Base-by-base conservation (phyloP, 2,797 vertebrate species). In the Tachyglossus aculeatus region DNA sequence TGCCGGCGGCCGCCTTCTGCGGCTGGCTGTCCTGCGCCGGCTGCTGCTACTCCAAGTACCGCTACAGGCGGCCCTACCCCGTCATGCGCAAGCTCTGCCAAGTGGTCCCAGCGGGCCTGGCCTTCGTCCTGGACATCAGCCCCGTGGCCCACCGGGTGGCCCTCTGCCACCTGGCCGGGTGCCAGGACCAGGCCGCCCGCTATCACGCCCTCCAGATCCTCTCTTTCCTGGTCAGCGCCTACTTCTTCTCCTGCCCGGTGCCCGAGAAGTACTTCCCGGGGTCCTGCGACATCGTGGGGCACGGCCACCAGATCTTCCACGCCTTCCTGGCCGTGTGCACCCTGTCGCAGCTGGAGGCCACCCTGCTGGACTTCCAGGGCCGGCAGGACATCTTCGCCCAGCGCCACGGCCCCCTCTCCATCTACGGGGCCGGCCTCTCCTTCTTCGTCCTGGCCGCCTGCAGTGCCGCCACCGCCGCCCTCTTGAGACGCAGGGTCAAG, bases 281-380 rank as follows among this genome's bases (percentile, higher is more conserved):
- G 1, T 89, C 71, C 63, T 98, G 95, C 1, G 97, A 98, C 86
- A 95, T 98, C 0, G 65, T 96, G 25, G 96, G 96, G 45, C 96
- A 98, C 0, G 95, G 93, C 15, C 97, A 98, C 71, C 97, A 98
- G 83, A 95, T 98, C 81, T 98, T 98, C 92, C 96, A 97, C 13
- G 24, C 96, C 18, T 94, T 96, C 56, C 84, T 98, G 83, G 93
- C 93, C 4, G 63, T 97, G 76, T 97, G 96, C 85, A 98, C 96
- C 0, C 51, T 98, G 1, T 95, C 93, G 24, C 97, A 98, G 89
- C 86, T 96, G 81, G 95, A 98, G 83, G 97, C 96, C 19, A 90
- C 98, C 69, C 94, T 95, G 55, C 80, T 89, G 83, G 97, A 98
- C 88, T 96, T 95, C 39, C 85, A 93, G 82, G 84, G 78, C 50